A percentile compares a stretch with the other conserved stretches of the same genome.
phyloP scores from a whole-genome alignment of 2,113 vertebrate species.

The Meleagris gallopavo region DNA sequence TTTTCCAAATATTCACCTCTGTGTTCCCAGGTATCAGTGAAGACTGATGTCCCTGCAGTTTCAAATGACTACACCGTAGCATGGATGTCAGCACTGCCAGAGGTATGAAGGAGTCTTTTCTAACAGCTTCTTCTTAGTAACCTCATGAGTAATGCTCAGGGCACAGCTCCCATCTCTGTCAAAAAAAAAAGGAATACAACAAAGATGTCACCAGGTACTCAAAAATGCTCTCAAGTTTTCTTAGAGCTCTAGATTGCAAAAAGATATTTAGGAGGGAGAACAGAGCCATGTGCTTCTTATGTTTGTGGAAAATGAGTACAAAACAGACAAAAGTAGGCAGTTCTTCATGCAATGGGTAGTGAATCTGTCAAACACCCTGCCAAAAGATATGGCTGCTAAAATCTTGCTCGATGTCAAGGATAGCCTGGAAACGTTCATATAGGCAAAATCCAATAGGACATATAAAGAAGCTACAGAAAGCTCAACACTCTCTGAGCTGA shows the following conservation, averaged over 20 bases:
- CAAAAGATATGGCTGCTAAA: constrained; percentile 50
- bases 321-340: constrained; percentile 51
- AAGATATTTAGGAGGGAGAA: not conserved
- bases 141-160: not conserved
- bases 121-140: not conserved
- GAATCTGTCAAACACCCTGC: constrained; percentile 25
- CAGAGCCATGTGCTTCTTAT: constrained; percentile 12
- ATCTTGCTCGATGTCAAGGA: constrained; percentile 2
- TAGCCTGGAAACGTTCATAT: constrained; percentile 37
- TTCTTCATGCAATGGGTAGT: constrained; percentile 38
- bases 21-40: constrained; percentile 59
- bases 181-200: not conserved
- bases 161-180: constrained; percentile 4
- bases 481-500: not conserved
- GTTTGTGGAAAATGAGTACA: constrained; percentile 33
- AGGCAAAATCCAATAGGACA: not conserved
- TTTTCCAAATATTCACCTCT: not conserved
- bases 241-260: constrained; percentile 24
- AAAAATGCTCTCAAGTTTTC: constrained; percentile 8
- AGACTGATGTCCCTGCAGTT: constrained; percentile 44
- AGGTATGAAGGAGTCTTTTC: constrained; percentile 18
- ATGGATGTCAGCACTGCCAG: constrained; percentile 56
- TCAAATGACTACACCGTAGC: constrained; percentile 50
- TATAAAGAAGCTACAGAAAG: constrained; percentile 43
- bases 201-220: not conserved